Percentiles rank a stretch among this genome's conserved stretches.
phyloP scores from a whole-genome alignment of 1,140 invertebrate species.

The Meloidogyne floridensis region DNA sequence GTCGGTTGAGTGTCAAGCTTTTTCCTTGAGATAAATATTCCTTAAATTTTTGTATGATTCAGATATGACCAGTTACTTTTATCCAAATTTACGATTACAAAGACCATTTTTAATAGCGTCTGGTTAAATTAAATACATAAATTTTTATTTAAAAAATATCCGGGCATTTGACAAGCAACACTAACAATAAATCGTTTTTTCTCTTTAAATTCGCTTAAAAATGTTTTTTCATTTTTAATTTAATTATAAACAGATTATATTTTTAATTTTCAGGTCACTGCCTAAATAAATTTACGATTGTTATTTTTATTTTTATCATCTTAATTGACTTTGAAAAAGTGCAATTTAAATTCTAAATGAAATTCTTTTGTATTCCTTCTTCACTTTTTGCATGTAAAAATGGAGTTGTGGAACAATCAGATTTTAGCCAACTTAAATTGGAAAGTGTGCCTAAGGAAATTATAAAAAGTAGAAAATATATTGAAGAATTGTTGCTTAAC shows the following conservation, averaged over 20 bases:
- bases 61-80: too few relatives aligned
- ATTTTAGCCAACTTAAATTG: slow-evolving; percentile 44
- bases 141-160: too few relatives aligned
- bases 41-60: too few relatives aligned
- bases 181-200: too few relatives aligned
- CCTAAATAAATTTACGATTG: not conserved
- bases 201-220: not conserved
- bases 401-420: slow-evolving; percentile 44
- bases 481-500: slow-evolving; percentile 95
- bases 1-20: too few relatives aligned
- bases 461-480: slow-evolving; percentile 65
- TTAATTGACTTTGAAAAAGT: not conserved
- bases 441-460: slow-evolving; percentile 51
- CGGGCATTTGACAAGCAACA: too few relatives aligned
- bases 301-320: not conserved
- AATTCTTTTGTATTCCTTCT: slow-evolving; percentile 48
- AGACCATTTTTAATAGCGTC: too few relatives aligned
- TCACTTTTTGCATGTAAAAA: slow-evolving; percentile 44
- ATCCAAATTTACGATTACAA: too few relatives aligned
- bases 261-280: not conserved
- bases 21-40: too few relatives aligned
- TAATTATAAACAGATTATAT: not conserved
- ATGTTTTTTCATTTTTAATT: not conserved
- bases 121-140: too few relatives aligned
- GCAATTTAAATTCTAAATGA: slow-evolving; percentile 44